A percentile compares a stretch with the other conserved stretches of the same genome.
These are phyloP conservation scores for Dryoscopus gambensis DNA, from an alignment of 2,113 vertebrate genomes.

Conservation along the genomic window DNA sequence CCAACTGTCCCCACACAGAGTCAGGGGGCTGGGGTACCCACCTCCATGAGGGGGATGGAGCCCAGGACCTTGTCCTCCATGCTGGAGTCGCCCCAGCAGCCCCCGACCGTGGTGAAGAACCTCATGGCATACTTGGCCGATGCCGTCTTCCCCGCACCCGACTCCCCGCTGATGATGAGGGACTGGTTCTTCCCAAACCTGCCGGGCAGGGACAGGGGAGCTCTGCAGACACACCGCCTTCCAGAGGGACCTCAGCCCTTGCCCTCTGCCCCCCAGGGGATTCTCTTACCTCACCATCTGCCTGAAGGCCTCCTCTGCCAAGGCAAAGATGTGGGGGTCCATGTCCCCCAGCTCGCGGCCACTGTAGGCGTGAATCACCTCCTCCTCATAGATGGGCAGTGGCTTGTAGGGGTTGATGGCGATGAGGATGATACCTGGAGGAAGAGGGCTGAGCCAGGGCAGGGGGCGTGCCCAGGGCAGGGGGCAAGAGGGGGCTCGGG, in stretches of 20 bases:
- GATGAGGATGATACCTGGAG: not conserved
- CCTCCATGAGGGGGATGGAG: not conserved
- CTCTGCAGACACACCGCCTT: accelerated
- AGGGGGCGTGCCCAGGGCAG: not conserved
- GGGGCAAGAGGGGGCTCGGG: accelerated
- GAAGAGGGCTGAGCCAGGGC: not conserved
- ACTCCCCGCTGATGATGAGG: not conserved
- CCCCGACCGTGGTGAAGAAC: not conserved
- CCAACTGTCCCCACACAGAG: not conserved
- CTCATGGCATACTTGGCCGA: not conserved
- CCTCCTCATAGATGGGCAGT: not conserved
- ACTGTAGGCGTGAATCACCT: not conserved
- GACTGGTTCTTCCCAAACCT: not conserved
- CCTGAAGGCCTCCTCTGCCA: not conserved
- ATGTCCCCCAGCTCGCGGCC: not conserved
- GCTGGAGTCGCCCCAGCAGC: not conserved
- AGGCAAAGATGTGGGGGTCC: not conserved
- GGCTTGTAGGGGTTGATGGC: not conserved
- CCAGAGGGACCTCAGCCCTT: not conserved
- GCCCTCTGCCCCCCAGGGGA: not conserved
- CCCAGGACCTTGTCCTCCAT: slow-evolving; percentile 17
- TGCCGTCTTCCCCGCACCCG: accelerated
- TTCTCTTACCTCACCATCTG: slow-evolving; percentile 3
- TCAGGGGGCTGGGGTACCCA: not conserved
- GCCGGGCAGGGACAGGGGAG: not conserved